Base-by-base conservation (phyloP, 2,113 vertebrate species). In the Microtus richardsoni region DNA sequence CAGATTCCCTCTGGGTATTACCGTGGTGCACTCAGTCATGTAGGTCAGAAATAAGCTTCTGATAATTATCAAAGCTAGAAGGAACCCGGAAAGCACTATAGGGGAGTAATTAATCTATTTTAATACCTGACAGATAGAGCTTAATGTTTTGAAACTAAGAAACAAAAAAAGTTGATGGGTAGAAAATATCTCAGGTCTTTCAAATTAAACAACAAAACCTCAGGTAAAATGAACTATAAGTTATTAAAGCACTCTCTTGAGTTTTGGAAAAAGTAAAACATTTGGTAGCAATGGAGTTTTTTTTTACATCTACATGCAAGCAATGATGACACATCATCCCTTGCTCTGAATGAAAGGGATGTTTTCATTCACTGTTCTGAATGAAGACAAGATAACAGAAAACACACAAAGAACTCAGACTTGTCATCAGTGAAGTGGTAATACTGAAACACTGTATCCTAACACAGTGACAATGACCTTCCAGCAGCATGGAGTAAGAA, bases 121-220 rank as follows among this genome's bases (percentile, higher is more conserved):
- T 96, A 71, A 88, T 17, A 24, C 1, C 78, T 92, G 39, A 33
- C 75, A 95, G 88, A 91, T 78, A 80, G 24, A 70, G 39, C 44
- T 80, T 47, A 96, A 71, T 84, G 91, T 96, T 93, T 96, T 36
- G 30, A 96, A 97, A 94, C 82, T 71, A 92, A 91, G 62, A 74
- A 77, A 95, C 3, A 92, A 13, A 88, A 93, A 80, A 70, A 86
- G 52, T 6, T 9, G 12, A 47, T 16, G 0, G 4, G 16, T 21
- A 91, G n/a, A 85, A 92, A 87, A 95, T 66, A 91, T 75, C 60
- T 85, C 52, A 91, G 22, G 91, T 70, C 2, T 44, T 93, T 95
- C 66, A 95, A 82, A 89, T 28, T 66, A 95, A 82, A 84, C 24
- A 83, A 54, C 33, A 71, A 92, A 24, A 77, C 36, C 28, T 26